phyloP scores from a whole-genome alignment of 2,797 vertebrate genomes.

The Muscicapa comitata region DNA sequence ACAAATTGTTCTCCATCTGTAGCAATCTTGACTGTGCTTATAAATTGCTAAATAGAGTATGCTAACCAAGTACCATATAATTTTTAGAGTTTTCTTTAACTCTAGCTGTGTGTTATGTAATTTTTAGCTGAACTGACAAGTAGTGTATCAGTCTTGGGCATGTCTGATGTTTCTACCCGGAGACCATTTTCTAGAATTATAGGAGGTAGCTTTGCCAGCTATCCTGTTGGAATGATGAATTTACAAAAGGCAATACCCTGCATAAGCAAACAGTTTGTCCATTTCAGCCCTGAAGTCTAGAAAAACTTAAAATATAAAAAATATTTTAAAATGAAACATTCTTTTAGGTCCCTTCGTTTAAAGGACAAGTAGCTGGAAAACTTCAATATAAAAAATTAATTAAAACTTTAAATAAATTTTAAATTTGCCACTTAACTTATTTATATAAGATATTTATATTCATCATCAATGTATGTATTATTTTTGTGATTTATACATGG shows the following conservation, averaged over 20 bases:
- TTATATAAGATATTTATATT: not conserved
- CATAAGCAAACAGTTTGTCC: not conserved
- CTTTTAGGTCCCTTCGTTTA: not conserved
- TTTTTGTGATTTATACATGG: not conserved
- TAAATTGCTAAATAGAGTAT: not conserved
- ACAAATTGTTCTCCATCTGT: not conserved
- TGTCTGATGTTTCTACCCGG: not conserved
- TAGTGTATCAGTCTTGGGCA: not conserved
- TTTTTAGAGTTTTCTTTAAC: not conserved
- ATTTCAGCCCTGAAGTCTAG: not conserved
- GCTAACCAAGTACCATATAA: not conserved
- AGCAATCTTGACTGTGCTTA: not conserved
- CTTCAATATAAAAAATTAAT: not conserved
- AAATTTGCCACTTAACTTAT: not conserved
- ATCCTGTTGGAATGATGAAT: not conserved
- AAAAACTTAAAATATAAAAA: not conserved
- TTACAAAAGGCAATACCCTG: not conserved
- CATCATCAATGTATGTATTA: not conserved
- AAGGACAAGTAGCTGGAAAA: not conserved
- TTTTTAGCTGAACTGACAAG: not conserved
- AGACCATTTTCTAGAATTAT: not conserved
- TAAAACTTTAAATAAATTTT: not conserved
- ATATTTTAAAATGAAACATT: rapidly evolving
- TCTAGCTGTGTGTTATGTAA: not conserved
- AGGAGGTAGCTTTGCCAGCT: not conserved